Evolutionary conservation across 2,797 vertebrate genomes (phyloP).

Genomic region (Xenentodon cancila): DNA sequence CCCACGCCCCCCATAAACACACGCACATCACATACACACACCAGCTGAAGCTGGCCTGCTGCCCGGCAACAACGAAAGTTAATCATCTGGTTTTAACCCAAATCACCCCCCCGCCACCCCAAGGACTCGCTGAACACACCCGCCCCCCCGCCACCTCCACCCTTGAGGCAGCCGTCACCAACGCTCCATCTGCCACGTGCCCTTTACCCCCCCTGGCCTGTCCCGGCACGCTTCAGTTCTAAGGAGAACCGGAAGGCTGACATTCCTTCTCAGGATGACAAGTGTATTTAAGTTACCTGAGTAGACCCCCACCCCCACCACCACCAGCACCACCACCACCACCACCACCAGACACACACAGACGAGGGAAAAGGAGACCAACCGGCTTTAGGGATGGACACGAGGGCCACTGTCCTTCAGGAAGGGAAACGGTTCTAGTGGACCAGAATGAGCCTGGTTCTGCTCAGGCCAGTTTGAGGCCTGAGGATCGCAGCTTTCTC

Average conservation of each 20-base stretch:
- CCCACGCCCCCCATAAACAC: neutral
- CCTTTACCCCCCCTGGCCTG: neutral
- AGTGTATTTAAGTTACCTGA: neutral
- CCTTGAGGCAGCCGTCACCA: slow-evolving; percentile 23
- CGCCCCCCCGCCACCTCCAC: neutral
- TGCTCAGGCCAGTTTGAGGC: too few relatives aligned
- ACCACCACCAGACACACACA: too few relatives aligned
- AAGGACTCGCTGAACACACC: slow-evolving; percentile 1
- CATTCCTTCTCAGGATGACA: neutral
- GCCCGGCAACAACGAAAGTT: slow-evolving; percentile 76
- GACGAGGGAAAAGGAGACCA: too few relatives aligned
- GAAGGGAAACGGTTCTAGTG: too few relatives aligned
- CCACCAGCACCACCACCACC: too few relatives aligned
- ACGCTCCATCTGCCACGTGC: slow-evolving; percentile 75
- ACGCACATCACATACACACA: neutral
- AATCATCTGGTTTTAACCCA: slow-evolving; percentile 81
- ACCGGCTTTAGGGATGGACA: too few relatives aligned
- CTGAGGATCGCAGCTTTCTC: slow-evolving; percentile 18
- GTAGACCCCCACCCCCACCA: too few relatives aligned
- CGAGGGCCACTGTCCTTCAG: too few relatives aligned
- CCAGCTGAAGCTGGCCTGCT: slow-evolving; percentile 25
- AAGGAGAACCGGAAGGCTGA: neutral
- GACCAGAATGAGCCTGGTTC: too few relatives aligned
- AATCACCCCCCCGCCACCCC: slow-evolving; percentile 36
- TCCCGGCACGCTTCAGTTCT: neutral